Base-by-base conservation (phyloP, 2,113 vertebrate species). In the Suricata suricatta region DNA sequence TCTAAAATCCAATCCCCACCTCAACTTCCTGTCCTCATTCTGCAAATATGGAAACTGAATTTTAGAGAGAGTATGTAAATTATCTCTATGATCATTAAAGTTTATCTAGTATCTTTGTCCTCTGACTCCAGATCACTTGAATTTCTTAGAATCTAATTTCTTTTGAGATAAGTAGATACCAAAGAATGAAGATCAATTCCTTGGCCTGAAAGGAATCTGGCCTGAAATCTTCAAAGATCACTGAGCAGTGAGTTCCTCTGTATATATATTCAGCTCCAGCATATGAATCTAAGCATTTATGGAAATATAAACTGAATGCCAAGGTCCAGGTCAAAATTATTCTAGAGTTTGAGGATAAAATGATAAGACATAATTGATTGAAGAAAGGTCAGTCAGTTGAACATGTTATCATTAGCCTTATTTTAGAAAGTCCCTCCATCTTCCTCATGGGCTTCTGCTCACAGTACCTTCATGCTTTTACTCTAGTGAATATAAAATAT, bases 101-200 rank as follows among this genome's bases (percentile, higher is more conserved):
- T 4, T 68, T 29, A 44, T 35, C 9, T 4, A 54, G 29, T 44
- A 47, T 4, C 13, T 68, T 95, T 41, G 5, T 68, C 54, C 35
- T 90, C 9, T 93, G 27, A 71, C 2, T 23, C 5, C 7, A 33
- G 3, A 35, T 9, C 38, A 7, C 7, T 35, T 64, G 16, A 72
- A 57, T 80, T 92, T 96, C 23, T 88, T 64, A 81, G 7, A 77
- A 33, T 4, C 13, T 15, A 94, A 80, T 68, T 83, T 84, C 31
- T 57, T 35, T 25, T 57, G 41, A 74, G 2, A 29, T 57, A 81
- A 35, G 52, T 82, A 60, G 31, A 10, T 84, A 71, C 33, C 35
- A n/a, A 52, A 8, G 0, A 63, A 64, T 72, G 88, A 90, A 27
- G 33, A 88, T 60, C 35, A 84, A 35, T 81, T 54, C 27, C n/a